These are phyloP conservation scores for Carcharodon carcharias DNA, from an alignment of 2,797 vertebrate genomes.

Conservation along the genomic window DNA sequence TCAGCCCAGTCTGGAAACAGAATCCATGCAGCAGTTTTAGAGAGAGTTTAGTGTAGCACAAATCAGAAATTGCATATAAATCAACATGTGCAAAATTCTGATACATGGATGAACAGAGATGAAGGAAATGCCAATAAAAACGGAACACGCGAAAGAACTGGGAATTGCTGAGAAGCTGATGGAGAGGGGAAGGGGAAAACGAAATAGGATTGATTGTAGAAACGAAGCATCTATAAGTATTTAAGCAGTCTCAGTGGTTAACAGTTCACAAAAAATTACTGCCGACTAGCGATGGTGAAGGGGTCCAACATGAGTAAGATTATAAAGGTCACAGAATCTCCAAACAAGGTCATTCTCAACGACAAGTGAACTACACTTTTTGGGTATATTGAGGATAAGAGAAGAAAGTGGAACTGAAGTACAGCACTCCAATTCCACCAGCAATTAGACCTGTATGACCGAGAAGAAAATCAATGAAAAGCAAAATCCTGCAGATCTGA, in stretches of 20 bases:
- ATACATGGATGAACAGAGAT: background rate
- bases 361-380: background rate
- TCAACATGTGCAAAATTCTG: background rate
- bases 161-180: background rate
- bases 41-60: background rate
- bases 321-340: background rate
- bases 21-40: slow-evolving; percentile 38
- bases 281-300: background rate
- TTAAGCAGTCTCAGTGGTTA: background rate
- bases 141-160: background rate
- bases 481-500: background rate
- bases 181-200: background rate
- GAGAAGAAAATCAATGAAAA: background rate
- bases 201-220: background rate
- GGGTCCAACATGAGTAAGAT: background rate
- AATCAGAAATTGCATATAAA: background rate
- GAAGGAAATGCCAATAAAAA: too few relatives aligned
- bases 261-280: background rate
- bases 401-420: background rate
- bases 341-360: background rate
- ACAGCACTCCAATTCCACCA: background rate
- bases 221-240: background rate
- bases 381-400: background rate
- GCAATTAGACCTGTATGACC: background rate
- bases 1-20: slow-evolving; percentile 74